phyloP scores from a whole-genome alignment of 2,888 invertebrate genomes.

The Caenorhabditis plicata region DNA sequence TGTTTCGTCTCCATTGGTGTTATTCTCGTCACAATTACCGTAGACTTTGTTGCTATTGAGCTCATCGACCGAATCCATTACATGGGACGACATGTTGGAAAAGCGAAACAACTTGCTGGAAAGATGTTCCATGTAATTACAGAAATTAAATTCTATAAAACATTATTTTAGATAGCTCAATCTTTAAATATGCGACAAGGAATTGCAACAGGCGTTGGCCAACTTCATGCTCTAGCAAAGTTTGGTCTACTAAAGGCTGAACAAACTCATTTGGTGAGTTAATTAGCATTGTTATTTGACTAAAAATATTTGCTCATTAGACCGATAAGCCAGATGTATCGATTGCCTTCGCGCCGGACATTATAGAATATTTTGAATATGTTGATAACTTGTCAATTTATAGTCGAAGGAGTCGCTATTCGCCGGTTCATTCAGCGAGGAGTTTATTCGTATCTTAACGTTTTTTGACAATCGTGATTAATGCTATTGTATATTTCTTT shows the following conservation, averaged over 20 bases:
- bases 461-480: background rate
- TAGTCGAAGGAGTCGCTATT: slow-evolving; percentile 18
- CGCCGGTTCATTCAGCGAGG: slow-evolving; percentile 19
- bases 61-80: slow-evolving; percentile 48
- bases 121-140: slow-evolving; percentile 53
- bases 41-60: slow-evolving; percentile 50
- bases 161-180: slow-evolving; percentile 48
- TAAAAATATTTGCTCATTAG: background rate
- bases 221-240: slow-evolving; percentile 45
- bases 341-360: slow-evolving; percentile 22
- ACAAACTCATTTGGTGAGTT: background rate
- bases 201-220: slow-evolving; percentile 42
- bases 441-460: slow-evolving; percentile 24
- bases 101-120: slow-evolving; percentile 45
- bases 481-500: no score
- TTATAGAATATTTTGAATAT: slow-evolving; percentile 28
- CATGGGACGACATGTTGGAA: slow-evolving; percentile 50
- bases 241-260: slow-evolving; percentile 29
- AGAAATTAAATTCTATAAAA: no score
- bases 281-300: background rate
- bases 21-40: slow-evolving; percentile 48
- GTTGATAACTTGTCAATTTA: slow-evolving; percentile 28
- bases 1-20: slow-evolving; percentile 43
- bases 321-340: background rate
- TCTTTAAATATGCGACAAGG: slow-evolving; percentile 44